Percentiles rank a stretch among this genome's conserved stretches.
phyloP scores from a whole-genome alignment of 2,113 vertebrate species.

The Lipophrys pholis region DNA sequence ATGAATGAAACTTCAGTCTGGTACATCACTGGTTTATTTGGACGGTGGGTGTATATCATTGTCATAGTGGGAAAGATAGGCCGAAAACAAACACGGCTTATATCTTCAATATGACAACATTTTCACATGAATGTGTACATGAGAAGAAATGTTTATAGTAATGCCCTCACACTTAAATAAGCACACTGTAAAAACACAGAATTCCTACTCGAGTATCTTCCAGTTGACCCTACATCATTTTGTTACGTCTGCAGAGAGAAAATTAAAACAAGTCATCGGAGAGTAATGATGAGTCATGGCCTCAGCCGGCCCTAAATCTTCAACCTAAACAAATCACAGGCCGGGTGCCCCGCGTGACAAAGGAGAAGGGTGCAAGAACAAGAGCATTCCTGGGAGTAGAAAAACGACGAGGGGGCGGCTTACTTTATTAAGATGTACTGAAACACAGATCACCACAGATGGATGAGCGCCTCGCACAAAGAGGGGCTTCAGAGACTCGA shows the following conservation, averaged over 20 bases:
- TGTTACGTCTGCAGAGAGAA: slow-evolving; percentile 47
- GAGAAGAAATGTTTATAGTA: slow-evolving; percentile 5
- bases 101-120: slow-evolving; percentile 45
- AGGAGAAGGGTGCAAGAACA: slow-evolving; percentile 82
- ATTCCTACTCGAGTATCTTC: slow-evolving; percentile 32
- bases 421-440: slow-evolving; percentile 87
- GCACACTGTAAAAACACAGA: slow-evolving; percentile 15
- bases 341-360: slow-evolving; percentile 77
- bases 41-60: slow-evolving; percentile 68
- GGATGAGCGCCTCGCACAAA: slow-evolving; percentile 78
- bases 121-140: neutral
- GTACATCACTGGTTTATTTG: slow-evolving; percentile 71
- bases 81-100: slow-evolving; percentile 33
- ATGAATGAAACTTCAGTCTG: slow-evolving; percentile 65
- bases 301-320: slow-evolving; percentile 79
- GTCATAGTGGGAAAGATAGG: slow-evolving; percentile 35
- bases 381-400: slow-evolving; percentile 83
- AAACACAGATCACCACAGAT: slow-evolving; percentile 82
- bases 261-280: slow-evolving; percentile 77
- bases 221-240: slow-evolving; percentile 24
- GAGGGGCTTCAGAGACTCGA: slow-evolving; percentile 69
- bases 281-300: slow-evolving; percentile 83
- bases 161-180: slow-evolving; percentile 26
- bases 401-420: slow-evolving; percentile 79
- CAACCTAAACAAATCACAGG: slow-evolving; percentile 83